Conservation (phyloP, 2,797 vertebrate genomes). For the Melanotaenia parkinsoni region DNA sequence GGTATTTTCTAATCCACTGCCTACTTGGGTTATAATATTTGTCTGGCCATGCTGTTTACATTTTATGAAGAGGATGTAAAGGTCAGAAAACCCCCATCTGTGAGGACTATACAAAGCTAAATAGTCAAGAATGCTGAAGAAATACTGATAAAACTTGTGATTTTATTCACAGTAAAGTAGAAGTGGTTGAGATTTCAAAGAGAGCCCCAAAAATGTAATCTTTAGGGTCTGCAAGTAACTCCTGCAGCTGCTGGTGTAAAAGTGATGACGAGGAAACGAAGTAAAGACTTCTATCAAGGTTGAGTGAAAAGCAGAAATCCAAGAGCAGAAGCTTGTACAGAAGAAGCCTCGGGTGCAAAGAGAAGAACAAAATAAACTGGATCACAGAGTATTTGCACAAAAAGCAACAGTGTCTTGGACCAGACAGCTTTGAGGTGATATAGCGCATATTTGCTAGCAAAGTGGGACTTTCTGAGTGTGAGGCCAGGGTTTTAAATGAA, state of each 20-base stretch:
- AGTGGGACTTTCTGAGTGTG: not conserved
- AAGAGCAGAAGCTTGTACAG: not conserved
- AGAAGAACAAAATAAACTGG: not conserved
- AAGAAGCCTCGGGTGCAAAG: not conserved
- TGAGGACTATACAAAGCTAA: too few species aligned
- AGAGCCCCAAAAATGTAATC: not conserved
- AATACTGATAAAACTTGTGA: too few species aligned
- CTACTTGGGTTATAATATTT: too few species aligned
- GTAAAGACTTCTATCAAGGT: not conserved
- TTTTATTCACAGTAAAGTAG: too few species aligned
- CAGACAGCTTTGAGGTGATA: not conserved
- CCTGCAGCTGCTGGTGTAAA: too few species aligned
- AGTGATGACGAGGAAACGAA: too few species aligned
- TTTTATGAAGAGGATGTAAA: too few species aligned
- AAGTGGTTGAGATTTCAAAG: not conserved
- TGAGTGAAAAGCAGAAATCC: not conserved
- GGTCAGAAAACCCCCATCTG: too few species aligned
- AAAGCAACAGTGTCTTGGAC: not conserved
- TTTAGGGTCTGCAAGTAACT: not conserved
- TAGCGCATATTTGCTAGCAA: not conserved
- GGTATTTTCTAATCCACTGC: too few species aligned
- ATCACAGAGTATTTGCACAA: not conserved
- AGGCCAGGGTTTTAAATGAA: not conserved
- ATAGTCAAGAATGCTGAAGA: too few species aligned
- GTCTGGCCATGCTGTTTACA: too few species aligned